Base-by-base conservation (phyloP, 2,797 vertebrate species). In the Halcyon chelicuti region DNA sequence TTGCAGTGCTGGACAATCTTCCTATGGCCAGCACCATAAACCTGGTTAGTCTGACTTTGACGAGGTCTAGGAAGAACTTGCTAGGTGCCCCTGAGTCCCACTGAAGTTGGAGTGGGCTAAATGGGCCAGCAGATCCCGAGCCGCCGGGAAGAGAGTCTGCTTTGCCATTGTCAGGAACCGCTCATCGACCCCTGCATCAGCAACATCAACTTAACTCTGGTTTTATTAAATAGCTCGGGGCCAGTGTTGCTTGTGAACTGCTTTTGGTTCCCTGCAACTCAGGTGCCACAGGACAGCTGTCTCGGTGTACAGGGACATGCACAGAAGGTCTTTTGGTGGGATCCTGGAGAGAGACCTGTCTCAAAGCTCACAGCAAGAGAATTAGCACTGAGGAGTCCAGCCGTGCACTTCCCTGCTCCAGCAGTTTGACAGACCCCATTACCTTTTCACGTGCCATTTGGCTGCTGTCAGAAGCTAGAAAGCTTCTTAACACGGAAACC, bases 141-240 rank as follows among this genome's bases (percentile, higher is more conserved):
- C 4, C 17, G 23, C 2, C 12, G 51, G 67, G 25, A 49, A 29
- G 39, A 33, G 8, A 31, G 9, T 6, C 47, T 35, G 52, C 60
- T 62, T 21, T 55, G 77, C 28, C 2, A 4, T 68, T 5, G 0
- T 2, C 23, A 10, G 68, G 49, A 51, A 12, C 66, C 31, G 52
- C 65, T 72, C 35, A 3, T 22, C 28, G 8, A 12, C 17, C 28
- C 26, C 62, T 8, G 26, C 58, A 10, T 3, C 61, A 31, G 23
- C 68, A 85, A 26, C 67, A 70, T 1, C 62, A 6, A 0, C 65
- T 68, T 22, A 2, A 2, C 3, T 2, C 13, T 10, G 74, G 7
- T 33, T 37, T 16, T 7, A 28, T 52, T 7, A 31, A 39, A 3
- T 0, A 57, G 7, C 23, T 35, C 57, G 35, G 51, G 2, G 0